Evolutionary conservation across 2,888 invertebrate species (phyloP), one percentile per base, ranked within the genome.

Genomic region (Elegia similella): DNA sequence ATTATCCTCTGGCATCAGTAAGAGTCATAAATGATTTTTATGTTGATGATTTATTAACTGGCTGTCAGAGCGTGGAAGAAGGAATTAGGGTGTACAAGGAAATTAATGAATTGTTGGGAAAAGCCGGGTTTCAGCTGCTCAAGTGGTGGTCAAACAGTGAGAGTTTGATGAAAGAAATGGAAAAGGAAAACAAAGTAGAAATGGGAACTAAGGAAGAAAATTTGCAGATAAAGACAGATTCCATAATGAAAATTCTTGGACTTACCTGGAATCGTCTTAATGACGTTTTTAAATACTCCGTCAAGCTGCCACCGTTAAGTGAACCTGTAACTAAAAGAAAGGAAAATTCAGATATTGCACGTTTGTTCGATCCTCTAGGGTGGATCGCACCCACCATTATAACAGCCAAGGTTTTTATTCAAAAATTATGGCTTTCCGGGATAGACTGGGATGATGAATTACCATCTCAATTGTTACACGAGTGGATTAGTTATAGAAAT

Each of bases 81-180:
- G 67, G 61, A 32, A 30, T 65, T 38, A 48, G 47, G 3, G 30
- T 73, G 13, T 58, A 60, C 43, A 55, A 67, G 16, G 62, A 75
- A 58, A 61, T 73, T 16, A 71, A 62, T 6, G 57, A 56, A 13
- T 34, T 78, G 7, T 43, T 78, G 15, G 63, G 54, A 10, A 58
- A 60, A 34, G 76, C 72, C 17, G 72, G 76, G 7, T 76, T 80
- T 57, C 55, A 63, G 16, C 52, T 78, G 5, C 69, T 75, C 30
- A 72, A 78, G 56, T 70, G 69, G 72, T 38, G 47, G 0, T 66
- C 63, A 30, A 73, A 65, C 42, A 67, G 47, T 16, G 61, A 59
- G 42, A 64, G 60, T 50, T 60, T 68, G 7, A 6, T 59, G 48
- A 7, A 62, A 8, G 29, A 44, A 43, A 50, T 54, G n/a, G 52